Base-by-base conservation (phyloP, 2,797 vertebrate species). In the Adrianichthys oophorus region DNA sequence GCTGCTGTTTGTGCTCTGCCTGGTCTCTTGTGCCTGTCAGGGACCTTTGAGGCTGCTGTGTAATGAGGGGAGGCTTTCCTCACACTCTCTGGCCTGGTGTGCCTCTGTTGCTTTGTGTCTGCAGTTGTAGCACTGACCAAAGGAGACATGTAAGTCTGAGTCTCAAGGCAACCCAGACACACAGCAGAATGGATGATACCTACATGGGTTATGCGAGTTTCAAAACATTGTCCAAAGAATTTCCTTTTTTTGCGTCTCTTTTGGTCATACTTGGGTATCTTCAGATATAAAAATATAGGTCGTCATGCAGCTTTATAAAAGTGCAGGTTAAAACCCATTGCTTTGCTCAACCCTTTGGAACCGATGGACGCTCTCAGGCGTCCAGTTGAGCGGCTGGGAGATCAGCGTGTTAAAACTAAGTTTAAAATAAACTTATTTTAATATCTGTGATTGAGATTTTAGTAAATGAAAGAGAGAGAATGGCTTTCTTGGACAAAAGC, bases 81-180 rank as follows among this genome's bases (percentile, higher is more conserved):
- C 67, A 41, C 55, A 41, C 69, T 74, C 8, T 43, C 59, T 4
- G 7, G 68, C 63, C 72, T 60, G 7, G 54, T 71, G 71, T 56
- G 52, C 58, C 48, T 56, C 54, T 62, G 59, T 65, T 78, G 67
- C 70, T 49, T 44, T 70, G 68, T 57, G 68, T 78, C 68, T 74
- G 49, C 66, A 15, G 48, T 63, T 63, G 69, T 47, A 50, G 56
- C 4, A 21, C 80, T 85, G 85, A 87, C 81, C 85, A 78, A 71
- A 73, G 72, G 68, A 75, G 79, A 85, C 85, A 65, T 51, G 70
- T 62, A 42, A 75, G 65, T 74, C 80, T 78, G 70, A 82, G 82
- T 87, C 82, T 78, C 75, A 18, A 49, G 79, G 85, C 17, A 19
- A 13, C 5, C 18, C 19, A 13, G 18, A 46, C 18, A 19, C 44